Evolutionary conservation across 2,113 vertebrate genomes (phyloP).

Genomic region (Channa argus): DNA sequence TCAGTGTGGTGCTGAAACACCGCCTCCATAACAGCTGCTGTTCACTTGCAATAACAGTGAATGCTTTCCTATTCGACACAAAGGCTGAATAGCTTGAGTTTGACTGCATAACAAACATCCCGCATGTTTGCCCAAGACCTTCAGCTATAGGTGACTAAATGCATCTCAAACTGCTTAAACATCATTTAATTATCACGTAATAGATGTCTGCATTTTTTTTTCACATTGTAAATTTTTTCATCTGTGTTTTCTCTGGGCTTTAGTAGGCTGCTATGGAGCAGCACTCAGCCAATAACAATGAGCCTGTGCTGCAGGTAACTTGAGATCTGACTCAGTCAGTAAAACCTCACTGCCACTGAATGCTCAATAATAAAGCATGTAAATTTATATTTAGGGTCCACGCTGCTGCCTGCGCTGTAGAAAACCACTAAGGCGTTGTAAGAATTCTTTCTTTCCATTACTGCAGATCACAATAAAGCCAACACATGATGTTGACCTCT

Average conservation of each 20-base stretch:
- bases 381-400: not conserved
- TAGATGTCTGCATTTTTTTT: too few species aligned
- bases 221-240: too few species aligned
- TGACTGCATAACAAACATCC: too few species aligned
- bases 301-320: slow-evolving; percentile 33
- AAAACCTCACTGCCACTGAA: not conserved
- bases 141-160: too few species aligned
- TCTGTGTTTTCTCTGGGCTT: too few species aligned
- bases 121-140: too few species aligned
- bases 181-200: too few species aligned
- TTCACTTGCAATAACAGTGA: slow-evolving; percentile 4
- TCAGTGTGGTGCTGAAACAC: slow-evolving; percentile 61
- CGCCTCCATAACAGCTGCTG: not conserved
- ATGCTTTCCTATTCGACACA: not conserved
- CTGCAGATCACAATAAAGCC: not conserved
- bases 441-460: too few species aligned
- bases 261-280: too few species aligned
- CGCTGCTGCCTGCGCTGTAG: not conserved
- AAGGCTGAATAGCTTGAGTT: not conserved
- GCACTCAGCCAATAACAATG: too few species aligned
- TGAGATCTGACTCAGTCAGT: not conserved
- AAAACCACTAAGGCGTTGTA: too few species aligned
- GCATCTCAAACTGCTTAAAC: too few species aligned
- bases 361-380: not conserved
- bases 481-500: slow-evolving; percentile 3